Evolutionary conservation across 2,888 invertebrate species (phyloP), one percentile per base, ranked within the genome.

Genomic region (Agrypnus murinus): DNA sequence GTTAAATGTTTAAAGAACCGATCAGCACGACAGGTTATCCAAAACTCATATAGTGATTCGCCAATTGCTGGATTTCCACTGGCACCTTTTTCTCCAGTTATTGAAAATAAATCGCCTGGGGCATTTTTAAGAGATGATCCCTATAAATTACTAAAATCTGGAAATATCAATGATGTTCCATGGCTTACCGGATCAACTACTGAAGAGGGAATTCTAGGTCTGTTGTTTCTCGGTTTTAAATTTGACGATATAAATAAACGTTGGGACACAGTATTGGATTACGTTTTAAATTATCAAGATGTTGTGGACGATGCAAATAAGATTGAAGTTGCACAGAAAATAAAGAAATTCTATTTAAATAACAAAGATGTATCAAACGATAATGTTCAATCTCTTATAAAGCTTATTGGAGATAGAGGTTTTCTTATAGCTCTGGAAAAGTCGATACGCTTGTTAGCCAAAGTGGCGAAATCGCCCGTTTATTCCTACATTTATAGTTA

Each of bases 121-220:
- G 89, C 92, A 0, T 92, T 94, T 83, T 84, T 95, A 3, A 87
- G 88, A 0, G 88, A 91, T 67, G 87, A 91, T 66, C 94, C 95
- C 0, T 88, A 87, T 75, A 87, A 88, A 38, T 87, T 92, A 0
- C 87, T 93, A 0, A 86, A 83, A 69, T 85, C 87, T 5, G 91
- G 92, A 0, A 84, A 87, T 25, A 89, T 91, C 77, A 86, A 89
- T 10, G 88, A 91, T 71, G 78, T 92, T 6, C 95, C 95, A 0
- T 91, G 93, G 87, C 87, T 94, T 63, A 87, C 90, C 0, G 90
- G 91, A 1, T 88, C 91, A 48, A 90, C 91, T 0, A 88, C 89
- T n/a, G 90, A 92, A 59, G 94, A 95, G 83, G 94, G 94, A 65
- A 86, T 92, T 12, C 19, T 3, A n/a, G 10, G 17, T n/a, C n/a